phyloP scores from a whole-genome alignment of 2,113 vertebrate genomes.

The Tyrannus savana region DNA sequence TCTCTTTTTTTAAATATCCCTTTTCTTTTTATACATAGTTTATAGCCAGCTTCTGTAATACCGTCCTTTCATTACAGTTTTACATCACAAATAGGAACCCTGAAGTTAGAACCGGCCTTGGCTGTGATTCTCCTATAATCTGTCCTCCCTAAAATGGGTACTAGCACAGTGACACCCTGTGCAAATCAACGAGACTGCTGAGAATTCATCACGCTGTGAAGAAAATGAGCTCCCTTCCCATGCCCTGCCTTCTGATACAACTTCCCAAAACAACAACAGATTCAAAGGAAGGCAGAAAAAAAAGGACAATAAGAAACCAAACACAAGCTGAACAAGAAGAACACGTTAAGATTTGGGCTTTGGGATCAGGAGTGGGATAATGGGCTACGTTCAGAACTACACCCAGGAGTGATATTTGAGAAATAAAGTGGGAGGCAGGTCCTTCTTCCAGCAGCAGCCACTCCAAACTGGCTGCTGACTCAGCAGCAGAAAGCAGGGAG shows the following conservation, averaged over 20 bases:
- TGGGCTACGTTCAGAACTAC: neutral
- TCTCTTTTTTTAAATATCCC: neutral
- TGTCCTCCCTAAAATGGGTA: neutral
- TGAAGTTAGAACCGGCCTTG: neutral
- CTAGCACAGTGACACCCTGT: neutral
- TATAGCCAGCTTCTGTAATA: neutral
- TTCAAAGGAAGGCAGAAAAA: fast-evolving
- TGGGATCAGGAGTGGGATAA: neutral
- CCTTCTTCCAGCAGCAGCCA: neutral
- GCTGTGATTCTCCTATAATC: neutral
- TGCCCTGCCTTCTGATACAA: neutral
- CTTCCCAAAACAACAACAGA: neutral
- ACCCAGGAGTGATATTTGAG: neutral
- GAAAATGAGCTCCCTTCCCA: neutral
- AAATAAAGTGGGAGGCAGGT: neutral
- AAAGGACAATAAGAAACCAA: neutral
- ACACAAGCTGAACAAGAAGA: neutral
- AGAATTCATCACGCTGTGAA: neutral
- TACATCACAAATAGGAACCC: neutral
- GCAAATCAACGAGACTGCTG: fast-evolving
- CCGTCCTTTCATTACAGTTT: neutral
- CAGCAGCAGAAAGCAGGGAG: neutral
- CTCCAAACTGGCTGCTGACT: neutral
- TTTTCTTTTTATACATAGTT: neutral
- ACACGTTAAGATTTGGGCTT: neutral